Conservation (phyloP, 2,797 vertebrate species). For the Thalassophryne amazonica region DNA sequence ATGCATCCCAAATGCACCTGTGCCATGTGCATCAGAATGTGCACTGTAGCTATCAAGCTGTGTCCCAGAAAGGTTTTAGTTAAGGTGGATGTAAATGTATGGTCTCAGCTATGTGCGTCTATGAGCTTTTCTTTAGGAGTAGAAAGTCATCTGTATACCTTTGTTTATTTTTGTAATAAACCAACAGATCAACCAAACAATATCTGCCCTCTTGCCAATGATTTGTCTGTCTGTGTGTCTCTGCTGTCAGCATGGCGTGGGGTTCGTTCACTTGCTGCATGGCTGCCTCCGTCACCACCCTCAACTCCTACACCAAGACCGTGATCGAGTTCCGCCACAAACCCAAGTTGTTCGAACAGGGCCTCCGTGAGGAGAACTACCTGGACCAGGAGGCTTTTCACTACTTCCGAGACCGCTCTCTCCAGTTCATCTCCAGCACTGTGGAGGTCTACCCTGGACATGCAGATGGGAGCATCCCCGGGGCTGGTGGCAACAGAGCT, state of each 20-base stretch:
- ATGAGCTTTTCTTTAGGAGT: no score
- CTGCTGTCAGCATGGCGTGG: conserved; percentile 86
- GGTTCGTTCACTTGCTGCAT: conserved; percentile 97
- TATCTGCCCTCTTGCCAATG: no score
- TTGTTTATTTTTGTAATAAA: no score
- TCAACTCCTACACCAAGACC: conserved; percentile 98
- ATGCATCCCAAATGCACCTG: no score
- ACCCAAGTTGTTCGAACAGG: conserved; percentile 91
- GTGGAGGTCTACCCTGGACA: conserved; percentile 74
- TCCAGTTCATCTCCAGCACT: conserved; percentile 75
- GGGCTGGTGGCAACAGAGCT: conserved; percentile 46
- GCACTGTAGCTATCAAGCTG: no score
- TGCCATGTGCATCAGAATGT: no score
- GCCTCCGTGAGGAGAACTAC: conserved; percentile 89
- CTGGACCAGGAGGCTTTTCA: conserved; percentile 90
- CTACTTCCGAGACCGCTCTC: conserved; percentile 89
- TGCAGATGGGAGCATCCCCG: conserved; percentile 34
- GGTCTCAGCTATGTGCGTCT: no score
- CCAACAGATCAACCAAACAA: no score
- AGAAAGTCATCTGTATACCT: no score
- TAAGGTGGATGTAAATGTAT: no score
- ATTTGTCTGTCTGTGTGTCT: neutral
- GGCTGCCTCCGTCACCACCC: conserved; percentile 95
- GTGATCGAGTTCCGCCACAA: conserved; percentile 97
- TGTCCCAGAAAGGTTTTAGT: no score